Base-by-base conservation (phyloP, 2,113 vertebrate species). In the Atherinomorus stipes region DNA sequence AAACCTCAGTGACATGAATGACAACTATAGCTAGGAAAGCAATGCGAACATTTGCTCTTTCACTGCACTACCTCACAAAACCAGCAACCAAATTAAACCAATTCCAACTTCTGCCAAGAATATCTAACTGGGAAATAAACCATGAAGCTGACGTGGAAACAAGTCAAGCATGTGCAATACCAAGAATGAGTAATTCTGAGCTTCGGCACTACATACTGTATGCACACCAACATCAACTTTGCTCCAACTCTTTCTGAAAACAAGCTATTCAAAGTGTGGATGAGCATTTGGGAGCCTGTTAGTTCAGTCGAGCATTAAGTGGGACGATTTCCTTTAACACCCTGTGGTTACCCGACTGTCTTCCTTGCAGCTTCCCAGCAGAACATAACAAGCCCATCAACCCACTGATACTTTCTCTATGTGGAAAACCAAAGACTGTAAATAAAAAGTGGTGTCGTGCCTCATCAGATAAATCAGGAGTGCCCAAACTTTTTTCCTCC, bases 271-370 rank as follows among this genome's bases (percentile, higher is more conserved):
- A 4, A 64, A 80, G 57, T 75, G 60, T 78, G 84, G 47, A 54
- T 58, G 74, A 86, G 64, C 54, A 83, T 78, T 71, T 67, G 76
- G 66, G 61, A 75, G 56, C 74, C 85, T 71, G 83, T 90, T 85
- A 72, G 83, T 65, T 84, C 85, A 84, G 56, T 76, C 63, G 23
- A 79, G 89, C 86, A 74, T 64, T 73, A 73, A 75, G 60, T 66
- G 72, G 67, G 72, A 67, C 21, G 57, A 80, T 69, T 73, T 78
- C 74, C 74, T 81, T 77, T 72, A 71, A 83, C 76, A 76, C 84
- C 83, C 78, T 63, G 68, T 74, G 73, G 81, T 89, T 81, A 64
- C 47, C 42, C 13, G 42, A 82, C 74, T 85, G 76, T 38, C 42
- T 86, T 68, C 65, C 76, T 21, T 18, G 3, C 21, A 64, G 45